These are phyloP conservation scores for Pseudomyrmex flavicornis DNA, from an alignment of 1,140 invertebrate species.

Conservation along the genomic window DNA sequence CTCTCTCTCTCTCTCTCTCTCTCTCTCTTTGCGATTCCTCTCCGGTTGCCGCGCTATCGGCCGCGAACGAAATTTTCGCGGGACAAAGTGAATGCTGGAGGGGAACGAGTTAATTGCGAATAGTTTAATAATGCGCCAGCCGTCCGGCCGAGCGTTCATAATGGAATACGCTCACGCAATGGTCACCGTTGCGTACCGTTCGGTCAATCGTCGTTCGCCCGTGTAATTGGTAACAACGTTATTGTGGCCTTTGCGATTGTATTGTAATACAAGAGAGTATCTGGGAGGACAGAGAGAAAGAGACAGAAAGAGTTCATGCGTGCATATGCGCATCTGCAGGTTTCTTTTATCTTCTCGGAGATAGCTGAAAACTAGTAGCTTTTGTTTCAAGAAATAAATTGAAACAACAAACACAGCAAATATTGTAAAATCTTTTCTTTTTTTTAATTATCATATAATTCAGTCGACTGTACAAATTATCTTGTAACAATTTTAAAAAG, in stretches of 20 bases:
- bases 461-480: too few species aligned
- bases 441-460: too few species aligned
- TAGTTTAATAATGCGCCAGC: constrained; percentile 61
- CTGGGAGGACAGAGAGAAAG: not conserved
- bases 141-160: constrained; percentile 53
- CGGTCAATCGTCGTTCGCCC: constrained; percentile 58
- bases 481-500: too few species aligned
- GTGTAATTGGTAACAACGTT: constrained; percentile 52
- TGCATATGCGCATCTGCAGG: too few species aligned
- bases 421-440: too few species aligned
- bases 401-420: too few species aligned
- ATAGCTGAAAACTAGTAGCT: too few species aligned
- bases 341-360: too few species aligned
- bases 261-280: constrained; percentile 20
- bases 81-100: constrained; percentile 50
- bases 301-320: too few species aligned
- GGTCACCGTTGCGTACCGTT: constrained; percentile 37
- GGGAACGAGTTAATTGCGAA: constrained; percentile 60
- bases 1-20: not conserved
- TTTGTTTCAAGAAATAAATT: too few species aligned
- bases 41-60: not conserved
- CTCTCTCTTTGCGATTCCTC: constrained; percentile 39
- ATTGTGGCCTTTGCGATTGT: constrained; percentile 40
- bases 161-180: constrained; percentile 48
- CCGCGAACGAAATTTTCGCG: constrained; percentile 50